Evolutionary conservation across 2,797 vertebrate genomes (phyloP).

Genomic region (Vespertilio murinus): DNA sequence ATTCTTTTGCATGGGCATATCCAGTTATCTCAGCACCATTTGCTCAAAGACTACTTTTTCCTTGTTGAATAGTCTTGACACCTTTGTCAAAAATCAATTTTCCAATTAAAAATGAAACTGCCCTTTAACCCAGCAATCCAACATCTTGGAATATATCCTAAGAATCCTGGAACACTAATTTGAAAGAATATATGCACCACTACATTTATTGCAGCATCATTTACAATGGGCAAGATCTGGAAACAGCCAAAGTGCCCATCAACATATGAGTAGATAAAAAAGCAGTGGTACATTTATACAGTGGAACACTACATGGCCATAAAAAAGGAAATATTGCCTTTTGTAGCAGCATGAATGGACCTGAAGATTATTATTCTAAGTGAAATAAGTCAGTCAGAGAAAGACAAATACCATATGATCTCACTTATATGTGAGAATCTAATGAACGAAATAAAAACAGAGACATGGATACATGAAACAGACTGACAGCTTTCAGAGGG

Average conservation of each 20-base stretch:
- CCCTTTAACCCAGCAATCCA: neutral
- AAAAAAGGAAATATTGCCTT: neutral
- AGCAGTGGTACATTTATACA: neutral
- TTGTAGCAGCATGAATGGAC: neutral
- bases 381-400: neutral
- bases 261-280: neutral
- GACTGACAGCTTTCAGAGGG: no score
- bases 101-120: neutral
- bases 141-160: neutral
- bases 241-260: neutral
- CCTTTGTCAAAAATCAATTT: neutral
- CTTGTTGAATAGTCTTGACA: neutral
- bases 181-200: neutral
- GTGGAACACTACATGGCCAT: neutral
- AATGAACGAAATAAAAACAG: no score
- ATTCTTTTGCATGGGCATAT: neutral
- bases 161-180: neutral
- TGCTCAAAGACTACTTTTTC: neutral
- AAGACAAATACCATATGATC: neutral
- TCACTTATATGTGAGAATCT: no score
- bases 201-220: neutral
- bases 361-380: neutral
- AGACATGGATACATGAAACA: no score
- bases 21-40: neutral
- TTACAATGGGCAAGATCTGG: neutral